Percentiles rank a stretch among this genome's conserved stretches.
phyloP scores from a whole-genome alignment of 2,888 invertebrate species.

The Leptinotarsa rubiginosa region DNA sequence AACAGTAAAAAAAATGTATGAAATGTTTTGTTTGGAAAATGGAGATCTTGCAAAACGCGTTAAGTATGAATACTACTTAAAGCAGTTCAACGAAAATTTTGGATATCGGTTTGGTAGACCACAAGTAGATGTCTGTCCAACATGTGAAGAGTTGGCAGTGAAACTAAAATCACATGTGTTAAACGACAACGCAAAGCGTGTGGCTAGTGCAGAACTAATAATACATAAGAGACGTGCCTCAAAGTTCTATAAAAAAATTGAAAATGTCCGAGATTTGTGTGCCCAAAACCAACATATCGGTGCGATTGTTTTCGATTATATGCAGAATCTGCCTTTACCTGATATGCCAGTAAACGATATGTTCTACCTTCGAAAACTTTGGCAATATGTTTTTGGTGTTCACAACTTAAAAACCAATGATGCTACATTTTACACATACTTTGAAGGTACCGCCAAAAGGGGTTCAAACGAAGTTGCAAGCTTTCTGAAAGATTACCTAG shows the following conservation, averaged over 20 bases:
- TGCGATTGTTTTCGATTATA: slow-evolving; percentile 8
- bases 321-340: slow-evolving; percentile 12
- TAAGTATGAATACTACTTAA: slow-evolving; percentile 12
- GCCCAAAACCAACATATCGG: slow-evolving; percentile 18
- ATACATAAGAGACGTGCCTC: too few relatives aligned
- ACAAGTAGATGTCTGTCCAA: too few relatives aligned
- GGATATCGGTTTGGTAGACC: neutral
- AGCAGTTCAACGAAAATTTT: slow-evolving; percentile 2
- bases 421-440: slow-evolving; percentile 7
- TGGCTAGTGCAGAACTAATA: too few relatives aligned
- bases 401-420: neutral
- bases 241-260: slow-evolving; percentile 21
- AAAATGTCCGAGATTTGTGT: slow-evolving; percentile 20
- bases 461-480: slow-evolving; percentile 27
- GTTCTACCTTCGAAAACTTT: neutral
- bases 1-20: too few relatives aligned
- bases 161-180: too few relatives aligned
- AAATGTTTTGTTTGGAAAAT: too few relatives aligned
- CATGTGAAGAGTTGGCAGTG: too few relatives aligned
- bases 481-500: slow-evolving; percentile 20
- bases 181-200: too few relatives aligned
- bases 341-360: neutral
- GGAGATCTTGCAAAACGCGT: neutral
- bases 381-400: too few relatives aligned
- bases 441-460: slow-evolving; percentile 14